phyloP scores from a whole-genome alignment of 2,797 vertebrate genomes.

The Pipistrellus kuhlii region DNA sequence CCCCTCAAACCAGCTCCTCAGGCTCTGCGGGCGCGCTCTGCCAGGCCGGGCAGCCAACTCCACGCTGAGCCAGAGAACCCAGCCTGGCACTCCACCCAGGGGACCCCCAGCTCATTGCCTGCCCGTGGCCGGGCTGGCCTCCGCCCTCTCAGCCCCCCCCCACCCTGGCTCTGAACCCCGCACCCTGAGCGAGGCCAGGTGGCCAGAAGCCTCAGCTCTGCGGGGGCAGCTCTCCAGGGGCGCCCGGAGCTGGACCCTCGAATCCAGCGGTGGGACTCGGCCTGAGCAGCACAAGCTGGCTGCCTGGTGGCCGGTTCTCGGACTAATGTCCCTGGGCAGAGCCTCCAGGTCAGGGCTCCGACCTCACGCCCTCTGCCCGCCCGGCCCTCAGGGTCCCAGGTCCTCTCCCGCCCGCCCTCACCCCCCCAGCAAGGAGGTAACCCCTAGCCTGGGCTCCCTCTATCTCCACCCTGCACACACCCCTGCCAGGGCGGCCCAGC shows the following conservation, averaged over 20 bases:
- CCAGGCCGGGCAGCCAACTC: slow-evolving; percentile 9
- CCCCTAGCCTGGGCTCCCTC: background rate
- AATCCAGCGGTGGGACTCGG: background rate
- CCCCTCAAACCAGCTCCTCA: slow-evolving; percentile 80
- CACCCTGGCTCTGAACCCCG: background rate
- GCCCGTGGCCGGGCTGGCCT: background rate
- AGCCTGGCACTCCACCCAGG: background rate
- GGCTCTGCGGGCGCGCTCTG: background rate
- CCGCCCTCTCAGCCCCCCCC: background rate
- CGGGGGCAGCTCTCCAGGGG: background rate
- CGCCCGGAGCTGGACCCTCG: background rate
- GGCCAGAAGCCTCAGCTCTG: background rate
- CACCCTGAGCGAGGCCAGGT: background rate
- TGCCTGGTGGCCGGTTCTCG: background rate
- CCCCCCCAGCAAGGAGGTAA: background rate
- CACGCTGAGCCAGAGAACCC: slow-evolving; percentile 41
- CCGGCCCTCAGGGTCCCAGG: background rate
- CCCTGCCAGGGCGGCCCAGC: background rate
- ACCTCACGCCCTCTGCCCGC: background rate
- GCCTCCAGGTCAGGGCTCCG: background rate
- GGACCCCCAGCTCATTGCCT: background rate
- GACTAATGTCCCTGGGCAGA: background rate
- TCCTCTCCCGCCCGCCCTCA: background rate
- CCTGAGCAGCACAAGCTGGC: background rate
- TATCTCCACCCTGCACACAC: background rate